Evolutionary conservation across 64 coral and sea anemone genomes (phyloP).

Genomic region (Trachythela sp.): DNA sequence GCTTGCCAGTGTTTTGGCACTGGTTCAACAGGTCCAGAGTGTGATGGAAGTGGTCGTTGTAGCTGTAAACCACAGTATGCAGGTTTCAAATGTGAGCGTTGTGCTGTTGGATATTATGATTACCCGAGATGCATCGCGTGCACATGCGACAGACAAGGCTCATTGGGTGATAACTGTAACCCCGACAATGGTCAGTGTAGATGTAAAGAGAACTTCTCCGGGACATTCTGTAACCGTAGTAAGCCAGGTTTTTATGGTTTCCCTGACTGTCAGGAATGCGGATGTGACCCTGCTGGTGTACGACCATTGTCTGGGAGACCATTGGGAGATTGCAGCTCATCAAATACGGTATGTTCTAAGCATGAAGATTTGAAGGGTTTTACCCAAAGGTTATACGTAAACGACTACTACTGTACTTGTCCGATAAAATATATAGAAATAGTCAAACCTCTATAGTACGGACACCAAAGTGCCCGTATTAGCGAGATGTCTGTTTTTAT

Average conservation of each 20-base stretch:
- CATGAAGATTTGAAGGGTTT: too few species aligned
- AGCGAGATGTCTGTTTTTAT: too few species aligned
- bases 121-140: slow-evolving; percentile 81
- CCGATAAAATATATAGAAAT: too few species aligned
- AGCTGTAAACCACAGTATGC: slow-evolving; percentile 71
- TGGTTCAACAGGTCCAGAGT: slow-evolving; percentile 47
- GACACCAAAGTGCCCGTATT: too few species aligned
- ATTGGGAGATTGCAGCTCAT: slow-evolving; percentile 76
- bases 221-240: slow-evolving; percentile 79
- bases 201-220: slow-evolving; percentile 66
- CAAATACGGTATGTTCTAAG: slow-evolving; percentile 59
- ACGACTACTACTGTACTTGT: too few species aligned
- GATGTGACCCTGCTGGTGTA: slow-evolving; percentile 77
- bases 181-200: slow-evolving; percentile 64
- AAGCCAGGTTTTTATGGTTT: slow-evolving; percentile 75
- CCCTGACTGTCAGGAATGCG: slow-evolving; percentile 70
- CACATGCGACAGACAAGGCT: slow-evolving; percentile 60
- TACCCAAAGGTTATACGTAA: too few species aligned
- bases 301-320: slow-evolving; percentile 63
- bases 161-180: slow-evolving; percentile 58
- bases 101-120: slow-evolving; percentile 64
- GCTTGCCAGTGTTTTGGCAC: too few species aligned
- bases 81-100: slow-evolving; percentile 65
- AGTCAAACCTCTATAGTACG: too few species aligned
- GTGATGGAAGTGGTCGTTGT: slow-evolving; percentile 56